Base-by-base conservation (phyloP, 2,888 invertebrate genomes). In the Tortricodes alternella region DNA sequence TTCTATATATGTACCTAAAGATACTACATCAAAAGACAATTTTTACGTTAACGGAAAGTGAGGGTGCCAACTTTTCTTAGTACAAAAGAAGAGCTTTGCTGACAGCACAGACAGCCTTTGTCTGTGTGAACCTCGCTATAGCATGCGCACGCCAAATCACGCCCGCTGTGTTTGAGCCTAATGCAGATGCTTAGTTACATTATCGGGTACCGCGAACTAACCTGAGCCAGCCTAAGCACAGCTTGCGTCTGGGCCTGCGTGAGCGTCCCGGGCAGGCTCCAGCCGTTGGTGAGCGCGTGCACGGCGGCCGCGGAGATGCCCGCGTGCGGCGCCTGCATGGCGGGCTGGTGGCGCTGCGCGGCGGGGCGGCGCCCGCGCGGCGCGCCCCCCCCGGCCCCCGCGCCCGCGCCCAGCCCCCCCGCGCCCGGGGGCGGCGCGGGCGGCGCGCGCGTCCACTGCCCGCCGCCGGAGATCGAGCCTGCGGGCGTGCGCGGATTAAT, bases 361-460 rank as follows among this genome's bases (percentile, higher is more conserved):
- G 73, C 71, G 29, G 85, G 74, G 2, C 87, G 73, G 1, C 89
- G 76, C 2, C 89, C 81, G 1, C 86, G 73, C 35, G 70, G 73
- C 62, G 72, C 74, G 63, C 66, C 76, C 37, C 74, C 70, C 61
- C 64, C 66, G 53, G 75, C 85, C 46, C 73, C 73, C 9, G 65
- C 67, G 9, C 73, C 71, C 13, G 74, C 82, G 21, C 73, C 76
- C n/a, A 71, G 80, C 49, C 79, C 66, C 53, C 73, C 76, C n/a
- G 70, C 80, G 50, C 79, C 66, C 53, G 92, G 88, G 0, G 95
- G 95, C 6, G 96, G 95, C 32, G 94, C 94, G 0, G 94, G 92
- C 0, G 96, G 96, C 65, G 95, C 95, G 23, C 95, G 91, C 19
- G 95, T 96, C 96, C 96, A 96, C 66, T 95, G 95, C 0, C 95